Evolutionary conservation across 2,113 vertebrate species (phyloP).

Genomic region (Beaufortia kweichowensis): DNA sequence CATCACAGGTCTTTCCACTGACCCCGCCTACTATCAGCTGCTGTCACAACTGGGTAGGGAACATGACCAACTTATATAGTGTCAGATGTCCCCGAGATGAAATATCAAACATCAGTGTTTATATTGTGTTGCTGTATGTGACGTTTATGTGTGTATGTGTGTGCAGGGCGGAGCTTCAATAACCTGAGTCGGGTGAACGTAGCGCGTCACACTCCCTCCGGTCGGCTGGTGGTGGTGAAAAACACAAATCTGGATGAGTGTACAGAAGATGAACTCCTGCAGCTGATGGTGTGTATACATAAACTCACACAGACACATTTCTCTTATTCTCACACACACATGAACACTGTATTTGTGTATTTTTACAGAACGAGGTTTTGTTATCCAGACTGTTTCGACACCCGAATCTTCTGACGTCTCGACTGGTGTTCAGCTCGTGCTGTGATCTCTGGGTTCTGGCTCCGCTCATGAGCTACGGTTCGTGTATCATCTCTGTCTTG

Average conservation of each 20-base stretch:
- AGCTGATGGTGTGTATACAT: slow-evolving; percentile 81
- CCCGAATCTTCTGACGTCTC: slow-evolving; percentile 87
- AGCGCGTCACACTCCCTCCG: slow-evolving; percentile 86
- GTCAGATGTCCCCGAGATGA: background rate
- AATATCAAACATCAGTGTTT: background rate
- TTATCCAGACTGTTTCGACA: slow-evolving; percentile 88
- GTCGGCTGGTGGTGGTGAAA: slow-evolving; percentile 85
- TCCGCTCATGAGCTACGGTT: slow-evolving; percentile 95
- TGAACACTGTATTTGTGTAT: slow-evolving; percentile 2
- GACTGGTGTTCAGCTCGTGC: slow-evolving; percentile 89
- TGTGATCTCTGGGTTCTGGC: slow-evolving; percentile 94
- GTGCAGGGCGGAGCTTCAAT: slow-evolving; percentile 87
- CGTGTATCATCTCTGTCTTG: slow-evolving; percentile 50
- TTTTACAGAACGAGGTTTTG: slow-evolving; percentile 86
- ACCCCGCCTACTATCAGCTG: slow-evolving; percentile 88
- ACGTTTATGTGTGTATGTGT: slow-evolving; percentile 12
- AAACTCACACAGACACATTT: background rate
- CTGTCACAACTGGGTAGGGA: slow-evolving; percentile 90
- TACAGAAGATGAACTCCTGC: slow-evolving; percentile 89
- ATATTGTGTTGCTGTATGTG: background rate
- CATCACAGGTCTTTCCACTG: slow-evolving; percentile 75
- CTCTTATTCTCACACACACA: background rate
- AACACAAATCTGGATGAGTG: slow-evolving; percentile 93
- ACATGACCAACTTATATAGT: background rate
- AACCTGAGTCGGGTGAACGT: slow-evolving; percentile 89